Evolutionary conservation across 2,113 vertebrate species (phyloP).

Genomic region (Lamprotornis superbus): DNA sequence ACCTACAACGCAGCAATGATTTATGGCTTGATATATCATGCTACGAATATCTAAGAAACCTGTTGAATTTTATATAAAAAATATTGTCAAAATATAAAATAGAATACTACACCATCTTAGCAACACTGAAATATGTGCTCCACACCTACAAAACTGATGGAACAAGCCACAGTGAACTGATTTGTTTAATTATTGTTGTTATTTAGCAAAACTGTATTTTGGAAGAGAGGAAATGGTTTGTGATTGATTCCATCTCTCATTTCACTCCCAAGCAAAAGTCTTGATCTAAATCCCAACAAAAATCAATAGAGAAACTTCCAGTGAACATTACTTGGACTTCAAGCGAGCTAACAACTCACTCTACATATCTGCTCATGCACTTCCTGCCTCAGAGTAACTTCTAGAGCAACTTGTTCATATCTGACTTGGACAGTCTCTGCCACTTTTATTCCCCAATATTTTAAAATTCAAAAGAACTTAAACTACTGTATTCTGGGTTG

Average conservation of each 20-base stretch:
- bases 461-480: background rate
- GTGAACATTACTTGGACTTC: background rate
- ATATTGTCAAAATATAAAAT: background rate
- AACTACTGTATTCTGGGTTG: background rate
- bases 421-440: background rate
- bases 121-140: background rate
- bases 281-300: background rate
- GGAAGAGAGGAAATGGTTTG: background rate
- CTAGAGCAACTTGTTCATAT: background rate
- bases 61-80: background rate
- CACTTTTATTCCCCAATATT: background rate
- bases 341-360: background rate
- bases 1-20: background rate
- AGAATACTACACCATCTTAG: background rate
- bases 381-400: background rate
- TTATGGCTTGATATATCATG: background rate
- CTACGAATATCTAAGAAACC: background rate
- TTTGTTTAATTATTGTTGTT: background rate
- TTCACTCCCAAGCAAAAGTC: background rate
- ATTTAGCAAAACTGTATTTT: background rate
- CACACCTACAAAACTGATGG: background rate
- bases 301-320: background rate
- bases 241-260: background rate
- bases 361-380: background rate
- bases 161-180: background rate